Conservation (phyloP, 2,113 vertebrate species). For the Chelonoidis abingdonii region DNA sequence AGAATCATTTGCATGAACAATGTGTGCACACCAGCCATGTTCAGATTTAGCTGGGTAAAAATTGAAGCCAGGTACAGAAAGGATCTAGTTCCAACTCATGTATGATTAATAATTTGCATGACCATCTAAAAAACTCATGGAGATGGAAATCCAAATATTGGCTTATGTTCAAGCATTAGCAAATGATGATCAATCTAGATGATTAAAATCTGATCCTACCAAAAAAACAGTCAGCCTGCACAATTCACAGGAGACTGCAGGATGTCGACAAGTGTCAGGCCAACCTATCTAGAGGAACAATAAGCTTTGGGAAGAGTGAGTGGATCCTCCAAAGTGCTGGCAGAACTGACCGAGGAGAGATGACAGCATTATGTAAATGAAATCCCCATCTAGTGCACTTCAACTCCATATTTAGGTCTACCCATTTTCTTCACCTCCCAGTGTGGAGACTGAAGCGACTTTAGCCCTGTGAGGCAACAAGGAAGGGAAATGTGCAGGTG, state of each 20-base stretch:
- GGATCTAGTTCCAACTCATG: not conserved
- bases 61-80: not conserved
- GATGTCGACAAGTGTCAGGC: too few species aligned
- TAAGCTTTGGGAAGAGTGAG: not conserved
- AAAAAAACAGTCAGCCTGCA: not conserved
- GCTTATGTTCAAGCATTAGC: not conserved
- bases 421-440: not conserved
- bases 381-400: not conserved
- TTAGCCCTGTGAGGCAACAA: too few species aligned
- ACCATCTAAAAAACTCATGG: not conserved
- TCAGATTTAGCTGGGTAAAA: not conserved
- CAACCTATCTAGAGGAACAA: not conserved
- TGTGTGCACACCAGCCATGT: accelerated
- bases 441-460: not conserved
- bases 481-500: too few species aligned
- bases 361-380: not conserved
- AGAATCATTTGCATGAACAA: not conserved
- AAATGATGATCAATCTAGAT: not conserved
- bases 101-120: accelerated
- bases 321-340: not conserved
- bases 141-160: not conserved
- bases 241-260: not conserved
- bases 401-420: not conserved
- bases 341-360: not conserved
- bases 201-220: not conserved